A percentile compares a stretch with the other conserved stretches of the same genome.
These are phyloP conservation scores for Cerastis rubricosa DNA, from an alignment of 2,888 invertebrate species.

Conservation along the genomic window DNA sequence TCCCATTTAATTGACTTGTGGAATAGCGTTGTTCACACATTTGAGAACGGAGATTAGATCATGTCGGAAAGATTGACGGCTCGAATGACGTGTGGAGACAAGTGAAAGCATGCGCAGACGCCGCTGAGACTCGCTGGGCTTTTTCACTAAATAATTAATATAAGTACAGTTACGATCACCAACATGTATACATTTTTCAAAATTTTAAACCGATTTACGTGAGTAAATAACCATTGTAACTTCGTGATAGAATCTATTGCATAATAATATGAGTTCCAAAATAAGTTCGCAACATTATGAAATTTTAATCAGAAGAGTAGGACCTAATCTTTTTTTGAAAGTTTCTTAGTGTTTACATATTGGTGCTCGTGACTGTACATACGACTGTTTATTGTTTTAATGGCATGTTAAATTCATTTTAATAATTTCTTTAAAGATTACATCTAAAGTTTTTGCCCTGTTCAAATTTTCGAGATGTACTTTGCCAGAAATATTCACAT, in stretches of 20 bases:
- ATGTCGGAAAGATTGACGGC: conserved; percentile 45
- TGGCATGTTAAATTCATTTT: too few relatives aligned
- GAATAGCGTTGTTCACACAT: conserved; percentile 48
- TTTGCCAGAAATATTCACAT: neutral
- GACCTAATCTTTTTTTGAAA: too few relatives aligned
- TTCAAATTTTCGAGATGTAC: neutral
- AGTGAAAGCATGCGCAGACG: conserved; percentile 65
- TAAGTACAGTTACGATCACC: too few relatives aligned
- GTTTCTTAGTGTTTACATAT: too few relatives aligned
- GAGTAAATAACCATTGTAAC: too few relatives aligned
- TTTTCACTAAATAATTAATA: conserved; percentile 42
- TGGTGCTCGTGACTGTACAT: too few relatives aligned
- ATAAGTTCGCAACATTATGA: too few relatives aligned
- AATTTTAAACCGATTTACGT: too few relatives aligned
- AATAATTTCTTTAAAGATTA: conserved; percentile 8
- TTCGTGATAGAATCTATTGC: too few relatives aligned
- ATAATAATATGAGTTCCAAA: too few relatives aligned
- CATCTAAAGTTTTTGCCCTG: neutral
- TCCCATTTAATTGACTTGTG: conserved; percentile 19
- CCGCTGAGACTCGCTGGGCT: conserved; percentile 19
- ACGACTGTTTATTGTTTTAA: conserved; percentile 16
- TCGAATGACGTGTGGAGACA: conserved; percentile 64
- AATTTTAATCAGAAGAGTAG: too few relatives aligned
- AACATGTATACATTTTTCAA: too few relatives aligned
- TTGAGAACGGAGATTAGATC: conserved; percentile 49